A percentile compares a stretch with the other conserved stretches of the same genome.
Evolutionary conservation across 1,140 invertebrate species (phyloP).

Genomic region (Drosophila kikkawai): DNA sequence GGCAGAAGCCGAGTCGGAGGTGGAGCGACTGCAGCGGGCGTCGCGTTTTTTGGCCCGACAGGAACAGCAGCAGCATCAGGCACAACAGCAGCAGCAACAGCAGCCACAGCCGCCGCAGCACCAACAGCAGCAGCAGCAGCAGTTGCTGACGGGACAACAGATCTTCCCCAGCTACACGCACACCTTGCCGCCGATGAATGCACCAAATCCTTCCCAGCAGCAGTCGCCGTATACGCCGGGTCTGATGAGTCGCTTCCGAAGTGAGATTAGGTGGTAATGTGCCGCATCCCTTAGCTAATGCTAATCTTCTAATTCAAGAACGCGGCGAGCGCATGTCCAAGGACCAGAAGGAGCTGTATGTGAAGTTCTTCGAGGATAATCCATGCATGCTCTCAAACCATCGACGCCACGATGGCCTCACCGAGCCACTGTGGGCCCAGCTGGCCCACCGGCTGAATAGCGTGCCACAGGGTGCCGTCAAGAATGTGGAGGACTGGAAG

Average conservation of each 20-base stretch:
- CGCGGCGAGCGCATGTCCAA: slow-evolving; percentile 82
- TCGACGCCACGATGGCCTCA: slow-evolving; percentile 73
- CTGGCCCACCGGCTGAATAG: slow-evolving; percentile 74
- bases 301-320: slow-evolving; percentile 42
- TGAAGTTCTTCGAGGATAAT: slow-evolving; percentile 82
- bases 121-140: slow-evolving; percentile 71
- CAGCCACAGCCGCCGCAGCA: slow-evolving; percentile 55
- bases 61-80: slow-evolving; percentile 58
- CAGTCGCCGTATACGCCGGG: slow-evolving; percentile 71
- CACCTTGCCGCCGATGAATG: slow-evolving; percentile 64
- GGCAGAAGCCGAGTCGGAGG: slow-evolving; percentile 69
- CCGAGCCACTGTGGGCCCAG: slow-evolving; percentile 77
- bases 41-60: slow-evolving; percentile 62
- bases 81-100: slow-evolving; percentile 59
- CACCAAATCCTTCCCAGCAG: slow-evolving; percentile 60
- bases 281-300: not conserved
- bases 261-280: slow-evolving; percentile 50
- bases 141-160: slow-evolving; percentile 59
- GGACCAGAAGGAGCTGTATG: slow-evolving; percentile 80
- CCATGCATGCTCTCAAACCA: slow-evolving; percentile 81
- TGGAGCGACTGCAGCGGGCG: slow-evolving; percentile 56
- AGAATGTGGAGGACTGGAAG: slow-evolving; percentile 83
- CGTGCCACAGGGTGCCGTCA: slow-evolving; percentile 78
- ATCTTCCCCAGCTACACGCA: slow-evolving; percentile 71
- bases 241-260: slow-evolving; percentile 79